phyloP scores from a whole-genome alignment of 1,140 invertebrate species.

The Maniola jurtina region DNA sequence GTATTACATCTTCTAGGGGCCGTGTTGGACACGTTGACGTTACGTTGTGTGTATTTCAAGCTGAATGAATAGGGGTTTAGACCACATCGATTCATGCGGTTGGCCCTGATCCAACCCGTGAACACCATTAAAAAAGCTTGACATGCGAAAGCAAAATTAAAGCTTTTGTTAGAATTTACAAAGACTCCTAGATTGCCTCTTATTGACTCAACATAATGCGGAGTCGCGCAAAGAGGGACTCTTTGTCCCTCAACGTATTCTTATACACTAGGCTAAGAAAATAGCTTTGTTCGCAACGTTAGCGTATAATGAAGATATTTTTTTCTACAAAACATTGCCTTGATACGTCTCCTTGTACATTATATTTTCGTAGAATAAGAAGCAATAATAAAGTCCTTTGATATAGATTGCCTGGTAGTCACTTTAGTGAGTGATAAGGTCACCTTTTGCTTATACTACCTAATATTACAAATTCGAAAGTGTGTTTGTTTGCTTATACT shows the following conservation, averaged over 20 bases:
- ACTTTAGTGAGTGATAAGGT: no score
- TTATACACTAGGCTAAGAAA: conserved; percentile 30
- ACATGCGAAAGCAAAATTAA: conserved; percentile 23
- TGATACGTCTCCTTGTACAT: neutral
- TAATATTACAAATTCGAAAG: no score
- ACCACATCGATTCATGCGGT: neutral
- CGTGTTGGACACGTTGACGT: no score
- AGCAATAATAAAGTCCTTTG: no score
- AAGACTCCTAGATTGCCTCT: conserved; percentile 25
- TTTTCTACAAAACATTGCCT: neutral
- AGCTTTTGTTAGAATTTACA: conserved; percentile 26
- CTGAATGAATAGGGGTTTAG: no score
- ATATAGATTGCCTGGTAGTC: no score
- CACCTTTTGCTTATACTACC: no score
- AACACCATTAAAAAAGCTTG: conserved; percentile 4
- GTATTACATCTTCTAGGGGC: no score
- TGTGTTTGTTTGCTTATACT: no score
- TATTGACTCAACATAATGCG: conserved; percentile 31
- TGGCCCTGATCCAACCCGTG: neutral
- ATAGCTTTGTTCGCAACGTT: conserved; percentile 23
- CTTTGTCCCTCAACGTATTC: conserved; percentile 24
- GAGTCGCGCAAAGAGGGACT: conserved; percentile 15
- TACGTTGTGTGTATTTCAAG: no score
- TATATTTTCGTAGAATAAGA: neutral
- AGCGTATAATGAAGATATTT: conserved; percentile 10